Conservation (phyloP, 2,888 invertebrate species). For the Rhyacophila evoluta region DNA sequence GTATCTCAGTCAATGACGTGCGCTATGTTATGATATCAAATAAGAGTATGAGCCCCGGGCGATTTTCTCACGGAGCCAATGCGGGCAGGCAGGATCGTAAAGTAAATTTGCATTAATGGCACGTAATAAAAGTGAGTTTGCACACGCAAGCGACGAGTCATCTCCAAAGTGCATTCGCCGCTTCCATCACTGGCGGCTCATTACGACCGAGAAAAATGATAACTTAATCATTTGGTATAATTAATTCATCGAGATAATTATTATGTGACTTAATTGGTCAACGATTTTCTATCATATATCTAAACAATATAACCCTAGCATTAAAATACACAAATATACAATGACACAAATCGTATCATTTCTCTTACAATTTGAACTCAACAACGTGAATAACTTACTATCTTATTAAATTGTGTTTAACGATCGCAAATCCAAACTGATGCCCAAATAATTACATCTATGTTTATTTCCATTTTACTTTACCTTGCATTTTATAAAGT, state of each 20-base stretch:
- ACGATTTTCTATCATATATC: too few species aligned
- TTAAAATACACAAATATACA: too few species aligned
- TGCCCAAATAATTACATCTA: too few species aligned
- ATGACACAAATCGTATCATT: too few species aligned
- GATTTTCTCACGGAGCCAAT: background rate
- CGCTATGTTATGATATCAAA: constrained; percentile 7
- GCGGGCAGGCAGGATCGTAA: background rate
- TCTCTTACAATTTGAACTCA: too few species aligned
- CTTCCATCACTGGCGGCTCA: background rate
- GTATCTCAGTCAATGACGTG: background rate
- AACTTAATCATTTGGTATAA: background rate
- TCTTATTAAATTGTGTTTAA: too few species aligned
- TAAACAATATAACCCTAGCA: too few species aligned
- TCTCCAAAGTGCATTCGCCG: background rate
- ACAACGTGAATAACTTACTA: too few species aligned
- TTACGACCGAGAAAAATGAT: background rate
- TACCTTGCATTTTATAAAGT: too few species aligned
- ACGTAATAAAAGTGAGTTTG: background rate
- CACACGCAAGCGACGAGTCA: background rate
- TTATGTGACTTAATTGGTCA: too few species aligned
- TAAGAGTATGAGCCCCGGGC: background rate
- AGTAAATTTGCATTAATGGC: background rate
- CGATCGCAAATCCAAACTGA: too few species aligned
- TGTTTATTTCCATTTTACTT: too few species aligned
- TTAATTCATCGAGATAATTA: background rate